Conservation (phyloP, 1,140 invertebrate species). For the Metopolophium dirhodum region DNA sequence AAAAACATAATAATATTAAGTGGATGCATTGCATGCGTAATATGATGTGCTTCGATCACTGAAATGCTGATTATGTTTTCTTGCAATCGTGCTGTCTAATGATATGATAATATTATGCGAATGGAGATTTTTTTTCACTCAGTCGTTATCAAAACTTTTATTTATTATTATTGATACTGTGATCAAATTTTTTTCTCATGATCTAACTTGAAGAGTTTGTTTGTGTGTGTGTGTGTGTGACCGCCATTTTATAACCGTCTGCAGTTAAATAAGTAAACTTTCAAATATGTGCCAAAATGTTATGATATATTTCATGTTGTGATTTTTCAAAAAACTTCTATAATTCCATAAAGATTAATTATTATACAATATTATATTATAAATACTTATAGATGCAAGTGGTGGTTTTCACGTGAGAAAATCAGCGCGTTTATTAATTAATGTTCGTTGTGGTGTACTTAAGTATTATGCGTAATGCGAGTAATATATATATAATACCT, state of each 20-base stretch:
- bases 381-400: not conserved
- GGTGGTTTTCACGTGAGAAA: not conserved
- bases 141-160: not conserved
- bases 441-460: not conserved
- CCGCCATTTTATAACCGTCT: not conserved
- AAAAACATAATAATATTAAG: slow-evolving; percentile 2
- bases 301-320: slow-evolving; percentile 25
- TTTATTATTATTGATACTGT: not conserved
- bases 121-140: not conserved
- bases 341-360: not conserved
- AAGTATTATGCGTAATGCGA: not conserved
- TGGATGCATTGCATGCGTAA: not conserved
- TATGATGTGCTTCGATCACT: not conserved
- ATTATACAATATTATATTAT: slow-evolving; percentile 9
- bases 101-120: not conserved
- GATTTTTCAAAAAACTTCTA: slow-evolving; percentile 23
- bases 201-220: not conserved
- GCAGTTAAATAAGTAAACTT: not conserved
- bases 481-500: not conserved
- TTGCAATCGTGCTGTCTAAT: not conserved
- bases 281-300: slow-evolving; percentile 33
- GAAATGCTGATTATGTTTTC: not conserved
- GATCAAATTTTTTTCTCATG: not conserved
- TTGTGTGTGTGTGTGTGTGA: not conserved
- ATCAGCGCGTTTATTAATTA: not conserved